A percentile compares a stretch with the other conserved stretches of the same genome.
Evolutionary conservation across 2,113 vertebrate species (phyloP).

Genomic region (Taurulus bubalis): DNA sequence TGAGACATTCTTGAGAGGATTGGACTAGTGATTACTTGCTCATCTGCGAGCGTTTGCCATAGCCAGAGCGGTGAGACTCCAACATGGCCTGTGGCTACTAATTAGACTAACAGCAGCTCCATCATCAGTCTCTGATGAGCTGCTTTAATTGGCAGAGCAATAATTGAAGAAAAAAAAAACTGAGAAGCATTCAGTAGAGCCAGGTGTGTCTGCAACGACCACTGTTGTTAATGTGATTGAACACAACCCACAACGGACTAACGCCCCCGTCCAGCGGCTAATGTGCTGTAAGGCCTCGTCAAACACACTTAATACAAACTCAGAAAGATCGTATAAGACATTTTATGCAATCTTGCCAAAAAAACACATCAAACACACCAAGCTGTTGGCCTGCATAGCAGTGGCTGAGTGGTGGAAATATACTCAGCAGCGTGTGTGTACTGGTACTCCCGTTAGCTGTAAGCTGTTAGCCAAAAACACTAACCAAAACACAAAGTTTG

Average conservation of each 20-base stretch:
- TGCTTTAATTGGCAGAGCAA: conserved; percentile 72
- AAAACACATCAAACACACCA: background rate
- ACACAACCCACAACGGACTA: background rate
- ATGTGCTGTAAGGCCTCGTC: background rate
- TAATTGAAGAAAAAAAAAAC: conserved; percentile 38
- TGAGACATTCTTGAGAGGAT: conserved; percentile 55
- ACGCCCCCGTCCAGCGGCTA: background rate
- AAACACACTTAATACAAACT: background rate
- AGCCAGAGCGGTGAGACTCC: conserved; percentile 41
- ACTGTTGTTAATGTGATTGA: background rate
- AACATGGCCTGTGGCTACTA: conserved; percentile 63
- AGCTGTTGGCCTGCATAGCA: background rate
- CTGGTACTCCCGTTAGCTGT: no score
- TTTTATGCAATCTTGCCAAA: background rate
- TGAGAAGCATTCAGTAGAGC: background rate
- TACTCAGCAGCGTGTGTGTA: background rate
- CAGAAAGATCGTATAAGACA: background rate
- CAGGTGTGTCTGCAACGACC: background rate
- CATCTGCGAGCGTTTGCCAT: conserved; percentile 47
- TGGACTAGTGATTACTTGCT: conserved; percentile 73
- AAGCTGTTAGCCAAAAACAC: no score
- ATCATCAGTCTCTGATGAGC: conserved; percentile 65
- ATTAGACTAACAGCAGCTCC: conserved; percentile 71
- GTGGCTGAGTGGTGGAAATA: background rate
- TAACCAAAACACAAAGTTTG: background rate